These are phyloP conservation scores for Drosophila mettleri DNA, from an alignment of 2,888 invertebrate species.

Conservation along the genomic window DNA sequence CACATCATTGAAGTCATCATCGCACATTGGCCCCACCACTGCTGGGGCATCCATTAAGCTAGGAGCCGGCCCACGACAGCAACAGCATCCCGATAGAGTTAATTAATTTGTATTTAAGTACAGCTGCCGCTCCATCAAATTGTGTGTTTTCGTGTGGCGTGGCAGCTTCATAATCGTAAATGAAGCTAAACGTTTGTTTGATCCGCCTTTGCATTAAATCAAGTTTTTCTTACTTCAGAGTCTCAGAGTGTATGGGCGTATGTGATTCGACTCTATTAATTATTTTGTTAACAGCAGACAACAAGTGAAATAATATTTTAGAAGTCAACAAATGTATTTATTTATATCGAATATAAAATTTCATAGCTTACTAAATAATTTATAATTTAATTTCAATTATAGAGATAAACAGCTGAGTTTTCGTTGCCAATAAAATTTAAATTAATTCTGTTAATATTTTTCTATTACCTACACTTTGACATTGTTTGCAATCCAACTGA, in stretches of 20 bases:
- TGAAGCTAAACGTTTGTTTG: conserved; percentile 13
- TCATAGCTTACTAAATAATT: too few relatives aligned
- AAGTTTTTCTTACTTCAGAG: conserved; percentile 12
- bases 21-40: conserved; percentile 22
- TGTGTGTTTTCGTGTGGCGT: conserved; percentile 13
- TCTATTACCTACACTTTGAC: too few relatives aligned
- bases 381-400: too few relatives aligned
- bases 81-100: conserved; percentile 50
- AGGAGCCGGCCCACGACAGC: conserved; percentile 3
- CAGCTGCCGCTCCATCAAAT: conserved; percentile 34
- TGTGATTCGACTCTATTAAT: background rate
- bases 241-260: background rate
- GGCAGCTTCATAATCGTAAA: conserved; percentile 19
- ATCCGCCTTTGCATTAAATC: conserved; percentile 13
- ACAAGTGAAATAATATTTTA: background rate
- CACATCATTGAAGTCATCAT: conserved; percentile 26
- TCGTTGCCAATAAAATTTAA: too few relatives aligned
- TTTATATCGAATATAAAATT: background rate
- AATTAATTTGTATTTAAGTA: conserved; percentile 75
- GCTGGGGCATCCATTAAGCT: conserved; percentile 28
- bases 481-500: too few relatives aligned
- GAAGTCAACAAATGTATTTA: background rate
- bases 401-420: too few relatives aligned
- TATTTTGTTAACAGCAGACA: background rate
- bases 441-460: too few relatives aligned